Evolutionary conservation across 2,888 invertebrate species (phyloP), one percentile per base, ranked within the genome.

Genomic region (Phyllotreta striolata): DNA sequence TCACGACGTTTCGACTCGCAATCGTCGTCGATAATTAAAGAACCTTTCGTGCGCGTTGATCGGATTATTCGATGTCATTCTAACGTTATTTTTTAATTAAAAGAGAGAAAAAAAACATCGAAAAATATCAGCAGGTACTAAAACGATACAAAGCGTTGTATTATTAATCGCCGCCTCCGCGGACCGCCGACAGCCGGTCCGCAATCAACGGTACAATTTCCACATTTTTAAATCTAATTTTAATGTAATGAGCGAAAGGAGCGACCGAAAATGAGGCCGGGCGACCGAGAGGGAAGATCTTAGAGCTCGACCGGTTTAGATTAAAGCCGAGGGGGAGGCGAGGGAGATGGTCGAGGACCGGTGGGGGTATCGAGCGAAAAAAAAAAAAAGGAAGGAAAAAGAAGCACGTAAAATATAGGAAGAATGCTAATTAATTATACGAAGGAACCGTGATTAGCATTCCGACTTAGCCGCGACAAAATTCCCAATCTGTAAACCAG

Each of bases 381-480:
- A 49, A 49, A n/a, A n/a, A 6, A 34, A 49, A 49, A 35, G 9
- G 14, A 49, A 8, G 72, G 73, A 75, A 78, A 80, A 80, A 78
- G 77, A 73, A 76, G 77, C 79, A 78, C 80, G 79, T 79, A 80
- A 79, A 80, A 78, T 79, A 80, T 79, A 80, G 83, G 83, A 84
- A 85, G 84, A 85, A 85, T 84, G 83, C 84, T 84, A 84, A 84
- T 85, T 85, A 85, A 85, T 85, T 85, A 85, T 85, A 85, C 85
- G 75, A 76, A 79, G 78, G 84, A 84, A 82, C 82, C 81, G 83
- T 85, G 84, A 85, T 85, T 85, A 85, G 84, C 85, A 85, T 80
- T 78, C 79, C 75, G 73, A 72, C 71, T 74, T 71, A 62, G 72
- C 67, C 66, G 68, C 57, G 56, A 52, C 57, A 59, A 60, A 72